A percentile compares a stretch with the other conserved stretches of the same genome.
Conservation (phyloP, 37 sponge, comb jelly and placozoan genomes). For the Sycon ciliatum region DNA sequence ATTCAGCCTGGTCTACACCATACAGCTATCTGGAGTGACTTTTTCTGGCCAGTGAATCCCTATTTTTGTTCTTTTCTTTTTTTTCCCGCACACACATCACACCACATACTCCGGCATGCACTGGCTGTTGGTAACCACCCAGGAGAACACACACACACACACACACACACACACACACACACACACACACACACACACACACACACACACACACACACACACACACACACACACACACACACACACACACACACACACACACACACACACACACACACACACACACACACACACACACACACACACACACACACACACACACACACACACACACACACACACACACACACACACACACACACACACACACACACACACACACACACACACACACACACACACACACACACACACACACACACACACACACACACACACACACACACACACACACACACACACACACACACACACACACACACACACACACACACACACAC, state of each 20-base stretch:
- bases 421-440: conserved; percentile 5
- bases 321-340: conserved; percentile 5
- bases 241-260: conserved; percentile 5
- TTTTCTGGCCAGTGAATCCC: neutral
- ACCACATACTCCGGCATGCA: too few species aligned
- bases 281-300: conserved; percentile 5
- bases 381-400: conserved; percentile 5
- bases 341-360: conserved; percentile 5
- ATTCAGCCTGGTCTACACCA: too few species aligned
- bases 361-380: conserved; percentile 5
- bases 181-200: conserved; percentile 5
- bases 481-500: conserved; percentile 5
- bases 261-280: conserved; percentile 5
- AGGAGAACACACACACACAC: neutral
- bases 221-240: conserved; percentile 5
- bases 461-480: conserved; percentile 5
- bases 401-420: conserved; percentile 5
- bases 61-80: neutral
- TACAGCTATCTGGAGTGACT: too few species aligned
- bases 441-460: conserved; percentile 5
- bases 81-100: neutral
- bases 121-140: neutral
- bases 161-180: conserved; percentile 5
- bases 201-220: conserved; percentile 5
- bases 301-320: conserved; percentile 5